Evolutionary conservation across 2,113 vertebrate genomes (phyloP).

Genomic region (Microtus pennsylvanicus): DNA sequence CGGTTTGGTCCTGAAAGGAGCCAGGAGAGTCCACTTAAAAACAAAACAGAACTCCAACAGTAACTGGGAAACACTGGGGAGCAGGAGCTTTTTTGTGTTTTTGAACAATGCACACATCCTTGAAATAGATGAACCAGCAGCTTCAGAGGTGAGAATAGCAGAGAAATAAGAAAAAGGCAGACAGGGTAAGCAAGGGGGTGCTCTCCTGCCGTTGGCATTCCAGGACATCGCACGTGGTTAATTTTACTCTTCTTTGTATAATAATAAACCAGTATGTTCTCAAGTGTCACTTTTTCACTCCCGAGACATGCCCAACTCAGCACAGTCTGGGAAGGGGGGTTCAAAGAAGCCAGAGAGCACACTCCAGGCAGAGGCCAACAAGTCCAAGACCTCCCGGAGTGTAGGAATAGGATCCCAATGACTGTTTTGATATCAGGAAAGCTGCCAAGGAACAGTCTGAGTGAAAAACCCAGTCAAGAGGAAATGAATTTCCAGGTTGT

Average conservation of each 20-base stretch:
- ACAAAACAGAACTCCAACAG: neutral
- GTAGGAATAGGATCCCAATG: conserved; percentile 70
- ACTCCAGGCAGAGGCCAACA: conserved; percentile 62
- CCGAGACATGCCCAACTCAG: conserved; percentile 72
- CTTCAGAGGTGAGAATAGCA: neutral
- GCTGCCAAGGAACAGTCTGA: conserved; percentile 72
- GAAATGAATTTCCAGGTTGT: conserved; percentile 76
- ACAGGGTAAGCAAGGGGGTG: conserved; percentile 42
- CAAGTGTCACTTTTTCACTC: conserved; percentile 71
- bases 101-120: neutral
- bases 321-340: conserved; percentile 52
- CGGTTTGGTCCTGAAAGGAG: conserved; percentile 1
- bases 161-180: conserved; percentile 57
- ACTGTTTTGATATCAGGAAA: conserved; percentile 71
- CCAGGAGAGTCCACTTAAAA: conserved; percentile 25
- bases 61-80: neutral
- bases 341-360: conserved; percentile 63
- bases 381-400: conserved; percentile 79
- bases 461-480: conserved; percentile 79
- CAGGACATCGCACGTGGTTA: conserved; percentile 49
- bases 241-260: conserved; percentile 75
- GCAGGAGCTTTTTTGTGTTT: neutral
- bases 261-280: conserved; percentile 80
- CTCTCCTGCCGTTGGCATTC: neutral
- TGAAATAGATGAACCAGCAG: conserved; percentile 42